Percentiles rank a stretch among this genome's conserved stretches.
Conservation (phyloP, 1,140 invertebrate species). For the Diachasmimorpha longicaudata region DNA sequence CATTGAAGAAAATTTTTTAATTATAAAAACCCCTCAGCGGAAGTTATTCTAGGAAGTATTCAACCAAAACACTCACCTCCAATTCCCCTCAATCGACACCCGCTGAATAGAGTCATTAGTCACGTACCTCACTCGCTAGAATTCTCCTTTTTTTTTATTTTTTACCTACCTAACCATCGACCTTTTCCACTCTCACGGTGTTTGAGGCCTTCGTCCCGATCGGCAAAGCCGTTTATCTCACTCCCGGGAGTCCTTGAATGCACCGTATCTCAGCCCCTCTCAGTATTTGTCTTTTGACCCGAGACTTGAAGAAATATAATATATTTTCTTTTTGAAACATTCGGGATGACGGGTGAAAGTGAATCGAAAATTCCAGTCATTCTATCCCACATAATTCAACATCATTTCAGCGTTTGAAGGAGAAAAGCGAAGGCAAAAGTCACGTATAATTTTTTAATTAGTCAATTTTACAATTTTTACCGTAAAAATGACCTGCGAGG, state of each 20-base stretch:
- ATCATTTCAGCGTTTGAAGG: too few relatives aligned
- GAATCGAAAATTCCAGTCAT: neutral
- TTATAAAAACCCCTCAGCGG: conserved; percentile 3
- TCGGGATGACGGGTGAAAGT: neutral
- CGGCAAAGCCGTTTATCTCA: neutral
- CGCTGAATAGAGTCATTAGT: conserved; percentile 53
- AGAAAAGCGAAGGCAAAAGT: too few relatives aligned
- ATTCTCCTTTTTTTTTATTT: conserved; percentile 28
- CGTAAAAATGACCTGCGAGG: too few relatives aligned
- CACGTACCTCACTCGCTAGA: conserved; percentile 34
- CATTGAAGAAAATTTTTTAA: too few relatives aligned
- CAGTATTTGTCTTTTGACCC: conserved; percentile 3
- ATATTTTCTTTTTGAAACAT: neutral
- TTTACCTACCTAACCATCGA: conserved; percentile 13
- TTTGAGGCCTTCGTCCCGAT: neutral
- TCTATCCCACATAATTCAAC: neutral
- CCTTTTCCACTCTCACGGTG: conserved; percentile 15
- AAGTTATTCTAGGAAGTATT: conserved; percentile 19
- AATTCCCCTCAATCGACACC: conserved; percentile 21
- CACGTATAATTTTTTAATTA: too few relatives aligned
- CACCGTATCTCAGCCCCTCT: neutral
- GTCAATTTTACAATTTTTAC: too few relatives aligned
- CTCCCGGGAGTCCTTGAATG: conserved; percentile 11
- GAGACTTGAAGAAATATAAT: neutral
- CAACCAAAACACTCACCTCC: neutral